Percentiles rank a stretch among this genome's conserved stretches.
These are phyloP conservation scores for Mus pahari DNA, from an alignment of 2,113 vertebrate species.

Conservation along the genomic window DNA sequence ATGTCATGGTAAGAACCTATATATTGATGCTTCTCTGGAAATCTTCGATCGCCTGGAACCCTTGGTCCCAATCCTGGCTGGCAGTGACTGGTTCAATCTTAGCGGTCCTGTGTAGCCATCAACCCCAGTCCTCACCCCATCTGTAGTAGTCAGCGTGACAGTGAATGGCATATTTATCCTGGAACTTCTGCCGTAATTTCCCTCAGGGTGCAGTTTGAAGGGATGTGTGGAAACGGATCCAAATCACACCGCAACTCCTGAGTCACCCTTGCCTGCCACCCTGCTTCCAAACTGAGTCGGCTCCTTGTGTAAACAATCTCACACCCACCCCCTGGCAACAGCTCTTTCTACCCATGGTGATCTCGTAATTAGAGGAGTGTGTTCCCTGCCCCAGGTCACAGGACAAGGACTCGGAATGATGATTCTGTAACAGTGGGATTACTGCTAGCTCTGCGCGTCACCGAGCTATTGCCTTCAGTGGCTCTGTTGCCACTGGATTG, in stretches of 20 bases:
- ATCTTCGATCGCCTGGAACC: not conserved
- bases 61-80: not conserved
- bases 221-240: not conserved
- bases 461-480: not conserved
- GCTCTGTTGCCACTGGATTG: too few species aligned
- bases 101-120: not conserved
- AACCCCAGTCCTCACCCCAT: not conserved
- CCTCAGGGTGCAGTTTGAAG: not conserved
- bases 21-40: not conserved
- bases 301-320: not conserved
- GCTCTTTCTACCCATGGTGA: slow-evolving; percentile 41
- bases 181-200: not conserved
- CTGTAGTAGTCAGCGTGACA: fast-evolving
- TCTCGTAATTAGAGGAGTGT: slow-evolving; percentile 78
- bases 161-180: not conserved
- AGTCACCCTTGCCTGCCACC: not conserved
- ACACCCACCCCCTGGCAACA: not conserved
- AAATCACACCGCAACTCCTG: not conserved
- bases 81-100: too few species aligned
- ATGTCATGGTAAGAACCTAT: not conserved
- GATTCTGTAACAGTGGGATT: slow-evolving; percentile 80
- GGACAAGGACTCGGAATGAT: slow-evolving; percentile 79
- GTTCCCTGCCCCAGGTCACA: slow-evolving; percentile 72
- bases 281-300: not conserved
- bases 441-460: slow-evolving; percentile 60